Evolutionary conservation across 2,888 invertebrate species (phyloP).

Genomic region (Ashinkailepas kermadecensis): DNA sequence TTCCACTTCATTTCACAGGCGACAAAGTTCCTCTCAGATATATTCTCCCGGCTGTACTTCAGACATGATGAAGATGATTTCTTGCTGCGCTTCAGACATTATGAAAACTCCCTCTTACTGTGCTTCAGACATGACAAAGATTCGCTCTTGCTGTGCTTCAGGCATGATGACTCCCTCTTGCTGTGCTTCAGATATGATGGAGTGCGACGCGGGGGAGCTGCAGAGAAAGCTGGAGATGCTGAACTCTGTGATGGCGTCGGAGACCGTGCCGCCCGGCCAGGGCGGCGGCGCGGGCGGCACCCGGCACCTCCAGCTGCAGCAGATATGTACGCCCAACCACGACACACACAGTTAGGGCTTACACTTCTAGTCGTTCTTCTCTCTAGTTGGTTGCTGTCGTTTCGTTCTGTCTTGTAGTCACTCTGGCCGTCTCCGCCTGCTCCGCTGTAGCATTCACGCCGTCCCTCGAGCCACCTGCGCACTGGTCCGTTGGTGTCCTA

Average conservation of each 20-base stretch:
- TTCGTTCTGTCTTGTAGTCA: background rate
- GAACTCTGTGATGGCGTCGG: constrained; percentile 84
- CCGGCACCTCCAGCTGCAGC: constrained; percentile 11
- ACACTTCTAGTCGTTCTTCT: constrained; percentile 28
- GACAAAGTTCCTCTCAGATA: too few relatives aligned
- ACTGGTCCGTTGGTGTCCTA: too few relatives aligned
- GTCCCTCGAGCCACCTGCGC: too few relatives aligned
- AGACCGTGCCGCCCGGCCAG: constrained; percentile 41
- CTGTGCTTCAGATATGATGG: constrained; percentile 59
- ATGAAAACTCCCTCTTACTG: too few relatives aligned
- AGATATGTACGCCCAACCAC: constrained; percentile 24
- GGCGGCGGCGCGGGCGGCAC: constrained; percentile 2
- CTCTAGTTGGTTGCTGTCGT: background rate
- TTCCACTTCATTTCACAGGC: too few relatives aligned
- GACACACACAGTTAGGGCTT: constrained; percentile 29
- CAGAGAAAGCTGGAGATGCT: constrained; percentile 83
- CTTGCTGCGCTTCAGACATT: too few relatives aligned
- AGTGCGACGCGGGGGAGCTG: constrained; percentile 75
- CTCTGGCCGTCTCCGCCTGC: background rate
- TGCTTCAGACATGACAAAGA: too few relatives aligned
- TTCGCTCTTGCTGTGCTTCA: too few relatives aligned
- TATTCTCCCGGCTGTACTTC: too few relatives aligned
- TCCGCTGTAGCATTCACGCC: too few relatives aligned
- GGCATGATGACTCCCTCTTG: too few relatives aligned
- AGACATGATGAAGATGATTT: too few relatives aligned